Evolutionary conservation across 1,140 invertebrate genomes (phyloP), one percentile per base, ranked within the genome.

Genomic region (Gryon sp.): DNA sequence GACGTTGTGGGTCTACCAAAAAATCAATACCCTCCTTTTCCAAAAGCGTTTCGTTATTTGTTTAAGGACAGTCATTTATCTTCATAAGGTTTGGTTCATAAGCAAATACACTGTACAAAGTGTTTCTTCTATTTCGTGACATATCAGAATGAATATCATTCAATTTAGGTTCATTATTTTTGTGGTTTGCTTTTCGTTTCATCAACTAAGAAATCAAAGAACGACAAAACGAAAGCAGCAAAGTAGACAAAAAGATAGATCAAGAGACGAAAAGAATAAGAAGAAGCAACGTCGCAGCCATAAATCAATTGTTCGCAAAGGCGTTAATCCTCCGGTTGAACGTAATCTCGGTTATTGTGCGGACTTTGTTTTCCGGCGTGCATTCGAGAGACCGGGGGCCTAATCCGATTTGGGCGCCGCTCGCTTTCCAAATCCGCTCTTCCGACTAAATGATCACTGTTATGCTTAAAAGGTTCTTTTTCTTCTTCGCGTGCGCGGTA

Each of bases 221-320:
- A n/a, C n/a, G n/a, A n/a, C n/a, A n/a, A n/a, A n/a, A n/a, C n/a
- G n/a, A n/a, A n/a, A n/a, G n/a, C n/a, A n/a, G n/a, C n/a, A n/a
- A n/a, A n/a, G n/a, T n/a, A n/a, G n/a, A n/a, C n/a, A n/a, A n/a
- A n/a, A n/a, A n/a, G n/a, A n/a, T n/a, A n/a, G n/a, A n/a, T n/a
- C n/a, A 4, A 4, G 12, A 20, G 28, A 14, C 20, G 43, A n/a
- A 9, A 14, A 18, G 6, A n/a, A n/a, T n/a, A n/a, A 36, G 28
- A 38, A 38, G 59, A 12, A 46, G 11, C 32, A 20, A 18, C 34
- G 22, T 19, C n/a, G 14, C 20, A 20, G 24, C 24, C 38, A 36
- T 66, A 66, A 66, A 66, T 55, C 62, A 66, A 66, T 66, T 66
- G 48, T 66, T 66, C 38, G 38, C 14, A 22, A 32, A 41, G 48